Base-by-base conservation (phyloP, 2,797 vertebrate genomes). In the Melanotaenia trifasciata region DNA sequence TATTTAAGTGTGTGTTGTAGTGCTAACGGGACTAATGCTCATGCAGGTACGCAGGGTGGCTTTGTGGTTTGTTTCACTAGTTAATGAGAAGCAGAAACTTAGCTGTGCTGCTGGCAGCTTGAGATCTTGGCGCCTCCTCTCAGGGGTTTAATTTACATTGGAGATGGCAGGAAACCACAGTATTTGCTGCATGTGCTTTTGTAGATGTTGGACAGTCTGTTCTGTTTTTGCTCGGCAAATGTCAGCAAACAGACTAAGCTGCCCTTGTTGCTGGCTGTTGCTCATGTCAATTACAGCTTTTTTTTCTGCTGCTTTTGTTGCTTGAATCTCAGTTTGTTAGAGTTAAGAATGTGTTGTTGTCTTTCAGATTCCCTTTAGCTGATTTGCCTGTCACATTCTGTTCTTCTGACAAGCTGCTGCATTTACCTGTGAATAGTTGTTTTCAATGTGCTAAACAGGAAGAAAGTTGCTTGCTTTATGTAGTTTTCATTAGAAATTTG, bases 181-280 rank as follows among this genome's bases (percentile, higher is more conserved):
- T 71, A 70, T 83, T 63, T 70, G 51, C 64, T 35, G 22, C 74
- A 69, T 74, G 66, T 72, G 30, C 65, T 72, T 79, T 84, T 62
- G 68, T 50, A 66, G 58, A 63, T 67, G 64, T 26, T 22, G 56
- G 70, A 67, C 38, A 20, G 43, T 45, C 43, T 40, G 14, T 45
- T 54, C 32, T 84, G 65, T 81, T 83, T 78, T 59, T 71, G 71
- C 65, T 81, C 69, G 67, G 76, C 70, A 88, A 88, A 88, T 80
- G 72, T 86, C 76, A 84, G 65, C 70, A 35, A 74, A 71, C 72
- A 76, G 75, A 84, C 71, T 71, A 65, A 76, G 61, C 67, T 64
- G 22, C 71, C 63, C 56, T 69, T 33, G n/a, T 77, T 76, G 57
- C 53, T 40, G 53, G 45, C 45, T 72, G 33, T 64, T 73, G 76